Percentiles rank a stretch among this genome's conserved stretches.
Evolutionary conservation across 2,888 invertebrate species (phyloP).

Genomic region (Marasmarcha lunaedactyla): DNA sequence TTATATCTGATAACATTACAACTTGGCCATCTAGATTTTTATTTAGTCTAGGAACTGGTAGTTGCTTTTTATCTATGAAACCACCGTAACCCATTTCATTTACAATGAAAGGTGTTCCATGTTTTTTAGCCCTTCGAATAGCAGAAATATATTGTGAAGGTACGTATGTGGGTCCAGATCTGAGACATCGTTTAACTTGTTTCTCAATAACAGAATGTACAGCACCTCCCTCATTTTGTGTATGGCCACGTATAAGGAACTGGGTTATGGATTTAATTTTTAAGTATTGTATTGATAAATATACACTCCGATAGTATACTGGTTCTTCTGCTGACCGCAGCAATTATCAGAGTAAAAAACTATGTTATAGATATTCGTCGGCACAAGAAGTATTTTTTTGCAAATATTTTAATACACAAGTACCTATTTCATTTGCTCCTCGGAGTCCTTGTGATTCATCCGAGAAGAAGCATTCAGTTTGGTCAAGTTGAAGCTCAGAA

Average conservation of each 20-base stretch:
- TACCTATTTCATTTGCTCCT: constrained; percentile 17
- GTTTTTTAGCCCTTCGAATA: constrained; percentile 11
- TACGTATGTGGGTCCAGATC: constrained; percentile 14
- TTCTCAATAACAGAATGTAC: constrained; percentile 16
- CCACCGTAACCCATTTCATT: constrained; percentile 1
- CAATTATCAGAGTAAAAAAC: constrained; percentile 16
- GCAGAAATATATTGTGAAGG: constrained; percentile 13
- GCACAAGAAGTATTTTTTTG: constrained; percentile 5
- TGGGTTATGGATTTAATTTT: constrained; percentile 14
- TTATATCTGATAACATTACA: not conserved
- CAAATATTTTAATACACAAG: constrained; percentile 11
- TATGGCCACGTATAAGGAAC: constrained; percentile 15
- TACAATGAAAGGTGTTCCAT: not conserved
- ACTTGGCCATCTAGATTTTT: constrained; percentile 4
- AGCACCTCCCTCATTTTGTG: constrained; percentile 13
- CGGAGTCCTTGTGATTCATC: constrained; percentile 17
- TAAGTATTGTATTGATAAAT: constrained; percentile 10
- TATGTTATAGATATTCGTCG: constrained; percentile 9
- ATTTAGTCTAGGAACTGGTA: constrained; percentile 3
- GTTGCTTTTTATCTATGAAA: constrained; percentile 6
- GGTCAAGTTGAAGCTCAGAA: constrained; percentile 6
- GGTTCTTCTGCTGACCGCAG: constrained; percentile 16
- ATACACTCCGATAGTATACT: constrained; percentile 12
- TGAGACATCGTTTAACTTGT: constrained; percentile 13
- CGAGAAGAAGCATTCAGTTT: constrained; percentile 17